These are phyloP conservation scores for Donacobius atricapilla DNA, from an alignment of 2,113 vertebrate species.

Conservation along the genomic window DNA sequence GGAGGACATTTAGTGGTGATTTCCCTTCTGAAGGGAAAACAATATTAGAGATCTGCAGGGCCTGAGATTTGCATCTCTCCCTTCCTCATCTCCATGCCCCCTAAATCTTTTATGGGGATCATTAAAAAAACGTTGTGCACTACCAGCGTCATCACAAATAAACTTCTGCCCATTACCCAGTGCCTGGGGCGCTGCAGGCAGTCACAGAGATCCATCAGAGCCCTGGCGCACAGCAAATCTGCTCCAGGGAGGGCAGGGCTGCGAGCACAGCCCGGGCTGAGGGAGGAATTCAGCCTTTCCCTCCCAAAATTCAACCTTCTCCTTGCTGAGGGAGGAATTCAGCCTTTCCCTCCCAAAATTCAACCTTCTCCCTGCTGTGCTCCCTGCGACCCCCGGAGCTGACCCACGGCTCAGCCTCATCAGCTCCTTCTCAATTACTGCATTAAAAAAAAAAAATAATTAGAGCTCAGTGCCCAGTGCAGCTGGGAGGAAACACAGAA, in stretches of 20 bases:
- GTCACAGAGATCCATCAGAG: background rate
- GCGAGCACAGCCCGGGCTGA: rapidly evolving
- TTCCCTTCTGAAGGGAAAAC: background rate
- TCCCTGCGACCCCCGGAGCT: rapidly evolving
- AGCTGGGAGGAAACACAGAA: too few species aligned
- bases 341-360: rapidly evolving
- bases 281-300: rapidly evolving
- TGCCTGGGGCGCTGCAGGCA: background rate
- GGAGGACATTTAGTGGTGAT: background rate
- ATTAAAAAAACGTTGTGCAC: background rate
- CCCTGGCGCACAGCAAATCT: background rate
- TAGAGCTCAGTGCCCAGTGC: background rate
- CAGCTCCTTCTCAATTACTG: background rate
- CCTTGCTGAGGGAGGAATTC: rapidly evolving
- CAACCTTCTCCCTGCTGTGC: rapidly evolving
- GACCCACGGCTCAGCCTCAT: background rate
- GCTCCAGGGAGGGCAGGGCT: background rate
- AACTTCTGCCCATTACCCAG: background rate
- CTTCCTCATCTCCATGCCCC: background rate
- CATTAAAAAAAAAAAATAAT: rapidly evolving
- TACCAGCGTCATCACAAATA: background rate
- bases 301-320: rapidly evolving
- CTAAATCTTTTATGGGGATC: background rate
- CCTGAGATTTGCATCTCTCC: background rate
- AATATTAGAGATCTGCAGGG: background rate